These are phyloP conservation scores for Cephus cinctus DNA, from an alignment of 1,140 invertebrate genomes.

Conservation along the genomic window DNA sequence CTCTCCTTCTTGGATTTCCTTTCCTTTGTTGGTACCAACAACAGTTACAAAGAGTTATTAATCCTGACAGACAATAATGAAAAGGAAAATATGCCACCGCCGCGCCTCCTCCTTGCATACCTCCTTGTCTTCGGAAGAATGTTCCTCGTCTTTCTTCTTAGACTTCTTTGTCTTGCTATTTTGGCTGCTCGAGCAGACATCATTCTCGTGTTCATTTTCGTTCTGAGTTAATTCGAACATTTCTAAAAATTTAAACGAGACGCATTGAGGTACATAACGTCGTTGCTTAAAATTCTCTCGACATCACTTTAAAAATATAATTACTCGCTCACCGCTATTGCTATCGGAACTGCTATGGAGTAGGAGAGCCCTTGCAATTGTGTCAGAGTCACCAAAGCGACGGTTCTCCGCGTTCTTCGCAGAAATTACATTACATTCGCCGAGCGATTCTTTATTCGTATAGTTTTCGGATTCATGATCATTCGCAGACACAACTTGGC, in stretches of 20 bases:
- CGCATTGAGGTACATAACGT: too few relatives aligned
- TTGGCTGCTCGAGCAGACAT: background rate
- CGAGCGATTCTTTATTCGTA: slow-evolving; percentile 17
- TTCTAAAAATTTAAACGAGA: background rate
- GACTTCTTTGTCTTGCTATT: slow-evolving; percentile 13
- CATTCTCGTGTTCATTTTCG: slow-evolving; percentile 6
- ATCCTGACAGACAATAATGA: background rate
- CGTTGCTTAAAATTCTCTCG: too few relatives aligned
- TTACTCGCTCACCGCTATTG: slow-evolving; percentile 3
- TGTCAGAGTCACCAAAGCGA: too few relatives aligned
- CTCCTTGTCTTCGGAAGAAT: slow-evolving; percentile 4
- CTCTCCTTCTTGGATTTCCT: slow-evolving; percentile 24
- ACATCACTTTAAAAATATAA: slow-evolving; percentile 4
- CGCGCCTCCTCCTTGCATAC: too few relatives aligned
- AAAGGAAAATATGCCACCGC: background rate
- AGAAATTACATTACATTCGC: slow-evolving; percentile 15
- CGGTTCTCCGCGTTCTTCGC: too few relatives aligned
- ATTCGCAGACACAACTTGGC: slow-evolving; percentile 1
- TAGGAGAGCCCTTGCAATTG: background rate
- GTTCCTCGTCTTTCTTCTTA: slow-evolving; percentile 14
- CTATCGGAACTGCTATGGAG: too few relatives aligned
- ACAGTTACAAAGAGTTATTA: slow-evolving; percentile 1
- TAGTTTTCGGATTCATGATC: slow-evolving; percentile 16
- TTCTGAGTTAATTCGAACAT: slow-evolving; percentile 2
- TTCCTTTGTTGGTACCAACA: slow-evolving; percentile 5